Conservation (phyloP, 2,888 invertebrate genomes). For the Epistrophella euchroma region DNA sequence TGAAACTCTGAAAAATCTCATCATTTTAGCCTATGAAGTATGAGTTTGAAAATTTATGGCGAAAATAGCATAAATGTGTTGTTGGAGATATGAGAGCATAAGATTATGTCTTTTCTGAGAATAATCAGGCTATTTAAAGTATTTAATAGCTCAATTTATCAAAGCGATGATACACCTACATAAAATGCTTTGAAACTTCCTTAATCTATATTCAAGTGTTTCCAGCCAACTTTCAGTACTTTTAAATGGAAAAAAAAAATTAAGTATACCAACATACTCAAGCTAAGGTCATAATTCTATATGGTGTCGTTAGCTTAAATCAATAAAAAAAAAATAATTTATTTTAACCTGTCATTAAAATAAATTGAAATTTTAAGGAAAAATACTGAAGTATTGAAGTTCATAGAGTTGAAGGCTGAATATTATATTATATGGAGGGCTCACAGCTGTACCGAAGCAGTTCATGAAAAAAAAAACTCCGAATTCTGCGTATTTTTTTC, state of each 20-base stretch:
- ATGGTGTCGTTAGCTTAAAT: no score
- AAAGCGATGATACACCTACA: conserved; percentile 8
- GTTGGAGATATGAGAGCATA: conserved; percentile 1
- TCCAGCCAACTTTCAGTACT: conserved; percentile 7
- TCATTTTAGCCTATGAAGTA: not conserved
- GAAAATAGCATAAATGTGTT: conserved; percentile 7
- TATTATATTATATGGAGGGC: no score
- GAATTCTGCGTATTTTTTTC: no score
- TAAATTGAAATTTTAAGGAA: no score
- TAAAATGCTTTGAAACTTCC: conserved; percentile 13
- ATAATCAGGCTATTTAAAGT: conserved; percentile 19
- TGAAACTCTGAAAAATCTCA: not conserved
- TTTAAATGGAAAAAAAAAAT: not conserved
- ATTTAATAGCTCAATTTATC: conserved; percentile 25
- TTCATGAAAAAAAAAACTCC: no score
- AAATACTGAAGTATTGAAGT: no score
- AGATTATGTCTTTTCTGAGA: not conserved
- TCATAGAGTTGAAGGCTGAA: no score
- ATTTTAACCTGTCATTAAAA: no score
- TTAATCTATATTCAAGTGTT: conserved; percentile 15
- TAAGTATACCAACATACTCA: not conserved
- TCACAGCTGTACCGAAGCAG: no score
- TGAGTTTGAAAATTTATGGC: not conserved
- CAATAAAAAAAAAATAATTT: no score
- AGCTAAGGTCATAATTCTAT: not conserved